Evolutionary conservation across 1,140 invertebrate genomes (phyloP).

Genomic region (Cydia amplana): DNA sequence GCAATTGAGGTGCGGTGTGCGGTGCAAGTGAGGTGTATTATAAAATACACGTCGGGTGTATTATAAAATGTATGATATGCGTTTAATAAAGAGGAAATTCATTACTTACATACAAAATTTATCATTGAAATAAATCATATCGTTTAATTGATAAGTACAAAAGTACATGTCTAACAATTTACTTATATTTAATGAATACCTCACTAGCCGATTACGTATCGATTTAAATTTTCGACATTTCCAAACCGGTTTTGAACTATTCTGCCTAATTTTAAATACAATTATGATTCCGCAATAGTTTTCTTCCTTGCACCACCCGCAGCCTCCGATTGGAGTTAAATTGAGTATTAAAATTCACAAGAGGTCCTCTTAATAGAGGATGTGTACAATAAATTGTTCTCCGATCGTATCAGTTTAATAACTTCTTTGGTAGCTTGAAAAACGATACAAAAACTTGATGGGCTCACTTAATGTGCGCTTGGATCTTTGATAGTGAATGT

Average conservation of each 20-base stretch:
- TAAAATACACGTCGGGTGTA: not conserved
- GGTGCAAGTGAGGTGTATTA: not conserved
- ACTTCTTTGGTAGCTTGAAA: constrained; percentile 57
- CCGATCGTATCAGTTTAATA: constrained; percentile 62
- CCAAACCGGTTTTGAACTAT: no score
- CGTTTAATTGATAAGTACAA: no score
- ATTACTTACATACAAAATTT: no score
- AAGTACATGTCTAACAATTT: no score
- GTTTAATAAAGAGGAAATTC: no score
- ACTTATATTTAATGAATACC: no score
- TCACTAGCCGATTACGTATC: no score
- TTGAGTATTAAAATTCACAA: constrained; percentile 57
- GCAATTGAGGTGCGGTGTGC: not conserved
- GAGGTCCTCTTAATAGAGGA: constrained; percentile 39
- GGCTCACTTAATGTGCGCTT: constrained; percentile 23
- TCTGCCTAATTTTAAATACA: not conserved
- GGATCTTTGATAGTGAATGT: constrained; percentile 19
- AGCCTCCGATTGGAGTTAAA: constrained; percentile 39
- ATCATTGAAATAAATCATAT: no score
- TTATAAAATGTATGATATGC: no score
- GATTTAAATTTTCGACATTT: no score
- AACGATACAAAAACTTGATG: constrained; percentile 27
- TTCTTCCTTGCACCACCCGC: constrained; percentile 6
- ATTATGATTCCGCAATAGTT: not conserved
- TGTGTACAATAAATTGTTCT: constrained; percentile 43